Evolutionary conservation across 2,113 vertebrate species (phyloP).

Genomic region (Neofelis nebulosa): DNA sequence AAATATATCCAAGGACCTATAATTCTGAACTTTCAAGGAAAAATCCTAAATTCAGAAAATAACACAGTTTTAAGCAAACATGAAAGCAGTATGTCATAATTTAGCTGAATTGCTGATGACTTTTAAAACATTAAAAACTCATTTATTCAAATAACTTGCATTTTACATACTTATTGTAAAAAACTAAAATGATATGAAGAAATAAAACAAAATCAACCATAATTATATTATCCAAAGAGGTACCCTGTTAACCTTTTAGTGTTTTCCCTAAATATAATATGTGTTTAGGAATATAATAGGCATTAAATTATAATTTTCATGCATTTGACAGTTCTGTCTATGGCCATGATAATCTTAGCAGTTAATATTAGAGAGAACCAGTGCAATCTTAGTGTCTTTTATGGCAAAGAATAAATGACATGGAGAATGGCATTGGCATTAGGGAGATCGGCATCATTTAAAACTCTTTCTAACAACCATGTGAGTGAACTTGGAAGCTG

Average conservation of each 20-base stretch:
- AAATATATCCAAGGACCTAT: neutral
- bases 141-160: neutral
- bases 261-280: neutral
- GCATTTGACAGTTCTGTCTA: neutral
- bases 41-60: neutral
- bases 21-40: conserved; percentile 49
- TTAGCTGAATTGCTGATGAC: neutral
- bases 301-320: neutral
- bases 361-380: neutral
- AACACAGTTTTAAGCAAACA: conserved; percentile 36
- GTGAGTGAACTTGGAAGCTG: neutral
- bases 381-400: neutral
- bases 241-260: neutral
- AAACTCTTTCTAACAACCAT: neutral
- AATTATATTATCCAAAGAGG: neutral
- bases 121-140: conserved; percentile 22
- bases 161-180: neutral
- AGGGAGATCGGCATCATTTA: neutral
- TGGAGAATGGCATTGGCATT: neutral
- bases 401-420: neutral
- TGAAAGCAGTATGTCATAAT: neutral
- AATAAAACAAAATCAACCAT: neutral
- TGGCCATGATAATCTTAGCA: neutral
- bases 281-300: neutral
- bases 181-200: neutral